Evolutionary conservation across 2,113 vertebrate genomes (phyloP), one percentile per base, ranked within the genome.

Genomic region (Stigmatopora nigra): DNA sequence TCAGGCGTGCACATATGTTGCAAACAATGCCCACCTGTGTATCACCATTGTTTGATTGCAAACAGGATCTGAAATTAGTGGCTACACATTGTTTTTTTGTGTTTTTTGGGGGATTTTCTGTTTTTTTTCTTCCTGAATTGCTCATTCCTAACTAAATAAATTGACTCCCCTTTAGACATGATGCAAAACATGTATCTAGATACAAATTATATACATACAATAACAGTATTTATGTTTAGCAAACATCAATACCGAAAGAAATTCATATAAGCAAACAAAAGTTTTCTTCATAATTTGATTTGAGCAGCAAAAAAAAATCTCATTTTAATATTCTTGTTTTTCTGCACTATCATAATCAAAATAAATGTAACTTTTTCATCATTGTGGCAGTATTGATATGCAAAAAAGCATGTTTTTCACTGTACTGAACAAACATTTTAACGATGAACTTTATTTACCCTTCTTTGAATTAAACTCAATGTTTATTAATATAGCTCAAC

Each of bases 361-460:
- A 55, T 55, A 45, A 20, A 45, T 15, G 10, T 25, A 61, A 61
- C 41, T 22, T 61, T 15, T 45, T 20, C 1, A 12, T 61, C 6
- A 20, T 41, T 45, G 12, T 14, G n/a, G 19, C 38, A 14, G 31
- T 14, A 56, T 31, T 16, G 16, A 14, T 7, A 31, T 53, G 3
- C 11, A 16, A 2, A 56, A 56, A 56, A 55, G 25, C 3, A 10
- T 52, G 8, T 19, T 20, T 31, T 3, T 22, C 22, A 16, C 25
- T 15, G 4, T 22, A 15, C 7, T 1, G 2, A 22, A 31, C 49
- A 4, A 62, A 3, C 41, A 48, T 11, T 0, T 45, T 41, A 10
- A 17, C 20, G 19, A 41, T 41, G 1, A 83, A 85, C 83, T 87
- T 84, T 70, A 56, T 87, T 84, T 70, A 56, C 20, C 2, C 38